phyloP scores from a whole-genome alignment of 2,888 invertebrate species.

The Amiota communis region DNA sequence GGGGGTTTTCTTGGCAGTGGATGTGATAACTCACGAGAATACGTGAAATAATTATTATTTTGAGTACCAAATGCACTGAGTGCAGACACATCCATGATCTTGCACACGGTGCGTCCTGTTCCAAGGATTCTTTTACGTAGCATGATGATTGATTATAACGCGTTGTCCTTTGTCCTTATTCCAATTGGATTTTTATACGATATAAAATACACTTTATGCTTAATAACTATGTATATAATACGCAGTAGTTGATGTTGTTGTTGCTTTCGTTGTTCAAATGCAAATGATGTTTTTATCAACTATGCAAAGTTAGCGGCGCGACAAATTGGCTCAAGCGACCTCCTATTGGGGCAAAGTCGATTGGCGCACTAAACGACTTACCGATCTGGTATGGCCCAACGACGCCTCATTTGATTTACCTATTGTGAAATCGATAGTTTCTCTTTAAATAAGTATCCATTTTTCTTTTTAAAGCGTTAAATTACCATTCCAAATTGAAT shows the following conservation, averaged over 20 bases:
- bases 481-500: no score
- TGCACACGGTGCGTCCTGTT: neutral
- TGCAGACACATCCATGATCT: slow-evolving; percentile 27
- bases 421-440: no score
- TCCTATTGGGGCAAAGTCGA: no score
- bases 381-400: neutral
- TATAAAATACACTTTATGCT: slow-evolving; percentile 14
- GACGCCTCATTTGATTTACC: no score
- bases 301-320: no score
- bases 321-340: no score
- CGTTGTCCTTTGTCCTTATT: no score
- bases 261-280: no score
- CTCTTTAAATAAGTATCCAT: no score
- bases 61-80: slow-evolving; percentile 50
- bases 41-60: slow-evolving; percentile 79
- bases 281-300: no score
- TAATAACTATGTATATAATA: neutral
- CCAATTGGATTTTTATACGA: slow-evolving; percentile 13
- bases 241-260: neutral
- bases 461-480: no score
- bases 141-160: neutral
- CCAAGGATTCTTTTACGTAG: neutral
- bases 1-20: slow-evolving; percentile 83
- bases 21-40: slow-evolving; percentile 86
- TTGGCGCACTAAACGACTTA: neutral